Evolutionary conservation across 2,888 invertebrate species (phyloP).

Genomic region (Saturnia japonica): DNA sequence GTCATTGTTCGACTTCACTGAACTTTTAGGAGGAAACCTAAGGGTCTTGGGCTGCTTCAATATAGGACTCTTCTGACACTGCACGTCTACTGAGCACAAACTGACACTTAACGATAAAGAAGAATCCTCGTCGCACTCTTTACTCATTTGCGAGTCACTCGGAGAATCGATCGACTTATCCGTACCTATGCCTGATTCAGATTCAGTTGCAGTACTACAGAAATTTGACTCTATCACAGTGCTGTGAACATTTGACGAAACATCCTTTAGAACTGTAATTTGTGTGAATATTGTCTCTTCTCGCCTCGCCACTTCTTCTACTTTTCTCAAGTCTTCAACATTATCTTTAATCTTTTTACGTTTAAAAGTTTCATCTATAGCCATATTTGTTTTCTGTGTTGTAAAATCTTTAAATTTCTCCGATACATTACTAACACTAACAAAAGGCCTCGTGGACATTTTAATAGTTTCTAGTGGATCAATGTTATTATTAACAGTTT

Average conservation of each 20-base stretch:
- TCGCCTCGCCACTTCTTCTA: conserved; percentile 66
- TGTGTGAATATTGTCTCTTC: conserved; percentile 75
- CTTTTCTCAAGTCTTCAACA: conserved; percentile 54
- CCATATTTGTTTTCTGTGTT: conserved; percentile 41
- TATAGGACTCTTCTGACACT: conserved; percentile 86
- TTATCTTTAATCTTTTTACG: conserved; percentile 40
- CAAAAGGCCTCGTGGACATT: conserved; percentile 68
- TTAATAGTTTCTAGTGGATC: conserved; percentile 66
- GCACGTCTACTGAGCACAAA: conserved; percentile 65
- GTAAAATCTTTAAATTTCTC: conserved; percentile 59
- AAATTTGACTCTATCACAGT: conserved; percentile 74
- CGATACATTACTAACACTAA: conserved; percentile 66
- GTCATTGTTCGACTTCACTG: conserved; percentile 58
- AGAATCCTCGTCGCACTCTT: conserved; percentile 77
- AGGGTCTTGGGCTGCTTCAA: conserved; percentile 91
- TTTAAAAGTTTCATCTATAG: conserved; percentile 33
- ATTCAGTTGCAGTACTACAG: conserved; percentile 67
- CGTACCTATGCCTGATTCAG: conserved; percentile 75
- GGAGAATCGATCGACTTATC: conserved; percentile 78
- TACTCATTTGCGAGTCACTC: conserved; percentile 72
- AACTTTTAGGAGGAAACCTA: conserved; percentile 86
- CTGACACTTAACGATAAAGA: conserved; percentile 72
- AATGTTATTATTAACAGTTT: conserved; percentile 76
- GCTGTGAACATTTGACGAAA: conserved; percentile 72
- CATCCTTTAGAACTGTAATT: conserved; percentile 74